These are phyloP conservation scores for Brachyistius frenatus DNA, from an alignment of 2,113 vertebrate species.

Conservation along the genomic window DNA sequence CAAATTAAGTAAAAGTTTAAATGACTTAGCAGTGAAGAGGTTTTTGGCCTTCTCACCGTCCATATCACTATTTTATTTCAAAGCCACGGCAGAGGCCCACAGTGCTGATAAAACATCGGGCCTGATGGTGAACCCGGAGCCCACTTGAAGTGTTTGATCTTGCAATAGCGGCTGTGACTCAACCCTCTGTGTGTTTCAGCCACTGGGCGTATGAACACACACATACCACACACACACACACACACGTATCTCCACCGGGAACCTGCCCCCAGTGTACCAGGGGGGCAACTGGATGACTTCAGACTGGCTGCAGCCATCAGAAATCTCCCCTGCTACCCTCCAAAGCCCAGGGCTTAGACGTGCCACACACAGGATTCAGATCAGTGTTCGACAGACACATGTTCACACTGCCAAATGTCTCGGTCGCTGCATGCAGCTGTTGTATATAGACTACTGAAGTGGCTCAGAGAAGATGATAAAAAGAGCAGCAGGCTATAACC, in stretches of 20 bases:
- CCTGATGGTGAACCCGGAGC: constrained; percentile 61
- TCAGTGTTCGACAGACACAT: constrained; percentile 55
- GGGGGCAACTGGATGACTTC: constrained; percentile 71
- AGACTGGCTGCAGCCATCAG: constrained; percentile 64
- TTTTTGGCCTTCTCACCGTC: constrained; percentile 29
- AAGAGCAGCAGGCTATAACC: constrained; percentile 19
- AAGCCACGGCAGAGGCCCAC: constrained; percentile 51
- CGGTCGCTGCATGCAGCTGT: constrained; percentile 71
- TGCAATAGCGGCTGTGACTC: constrained; percentile 66
- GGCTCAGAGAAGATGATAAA: constrained; percentile 46
- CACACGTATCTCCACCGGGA: constrained; percentile 45
- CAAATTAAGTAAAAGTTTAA: constrained; percentile 4
- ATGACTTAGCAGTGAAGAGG: constrained; percentile 9
- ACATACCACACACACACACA: constrained; percentile 42
- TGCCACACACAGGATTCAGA: constrained; percentile 63
- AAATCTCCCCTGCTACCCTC: constrained; percentile 40
- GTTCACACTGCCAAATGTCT: constrained; percentile 57
- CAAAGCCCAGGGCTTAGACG: constrained; percentile 73
- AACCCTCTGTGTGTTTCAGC: constrained; percentile 49
- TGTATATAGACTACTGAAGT: constrained; percentile 56
- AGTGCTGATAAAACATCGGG: constrained; percentile 67
- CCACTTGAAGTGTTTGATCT: constrained; percentile 72
- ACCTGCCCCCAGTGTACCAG: constrained; percentile 51
- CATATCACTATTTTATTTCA: constrained; percentile 43
- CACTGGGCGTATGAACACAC: constrained; percentile 48